These are phyloP conservation scores for Orgyia antiqua DNA, from an alignment of 2,888 invertebrate species.

Conservation along the genomic window DNA sequence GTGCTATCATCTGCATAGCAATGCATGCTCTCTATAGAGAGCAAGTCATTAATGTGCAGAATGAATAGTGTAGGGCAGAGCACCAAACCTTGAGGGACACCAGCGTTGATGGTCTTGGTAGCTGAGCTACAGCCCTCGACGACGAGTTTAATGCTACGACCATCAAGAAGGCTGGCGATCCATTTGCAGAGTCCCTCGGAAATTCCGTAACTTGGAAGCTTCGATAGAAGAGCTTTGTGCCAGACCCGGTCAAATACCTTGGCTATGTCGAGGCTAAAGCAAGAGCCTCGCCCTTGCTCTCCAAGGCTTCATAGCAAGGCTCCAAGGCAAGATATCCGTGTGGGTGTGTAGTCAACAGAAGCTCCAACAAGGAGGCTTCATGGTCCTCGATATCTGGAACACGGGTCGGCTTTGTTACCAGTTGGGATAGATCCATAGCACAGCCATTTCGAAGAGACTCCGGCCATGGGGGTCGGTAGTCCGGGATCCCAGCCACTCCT, in stretches of 20 bases:
- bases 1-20: no score
- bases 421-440: neutral
- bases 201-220: slow-evolving; percentile 5
- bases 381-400: neutral
- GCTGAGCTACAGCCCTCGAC: neutral
- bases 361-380: neutral
- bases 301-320: neutral
- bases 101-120: no score
- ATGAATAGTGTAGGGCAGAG: no score
- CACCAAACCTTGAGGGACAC: no score
- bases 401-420: neutral
- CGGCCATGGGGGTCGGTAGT: neutral
- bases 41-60: no score
- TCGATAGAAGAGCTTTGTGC: no score
- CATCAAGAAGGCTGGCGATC: neutral
- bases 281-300: neutral
- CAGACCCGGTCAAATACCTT: no score
- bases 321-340: neutral
- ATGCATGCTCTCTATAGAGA: no score
- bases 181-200: neutral
- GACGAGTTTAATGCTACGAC: neutral
- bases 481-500: no score
- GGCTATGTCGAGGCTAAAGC: no score
- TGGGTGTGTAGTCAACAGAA: neutral
- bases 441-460: neutral